These are phyloP conservation scores for Pelmatolapia mariae DNA, from an alignment of 2,113 vertebrate genomes.

Conservation along the genomic window DNA sequence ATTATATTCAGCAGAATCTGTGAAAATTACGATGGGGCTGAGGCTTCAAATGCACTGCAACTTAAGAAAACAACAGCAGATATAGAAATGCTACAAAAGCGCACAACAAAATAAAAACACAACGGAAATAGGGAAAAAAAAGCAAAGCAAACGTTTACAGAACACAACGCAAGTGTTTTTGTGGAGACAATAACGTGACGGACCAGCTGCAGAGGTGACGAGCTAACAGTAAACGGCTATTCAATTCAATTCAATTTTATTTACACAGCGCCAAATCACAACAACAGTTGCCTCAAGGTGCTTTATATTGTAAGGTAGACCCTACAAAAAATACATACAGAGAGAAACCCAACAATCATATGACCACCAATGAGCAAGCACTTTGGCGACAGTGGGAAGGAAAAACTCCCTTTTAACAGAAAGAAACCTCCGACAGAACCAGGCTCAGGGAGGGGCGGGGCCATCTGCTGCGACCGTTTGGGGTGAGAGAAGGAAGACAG, in stretches of 20 bases:
- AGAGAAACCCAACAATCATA: background rate
- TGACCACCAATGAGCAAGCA: background rate
- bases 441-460: background rate
- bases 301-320: background rate
- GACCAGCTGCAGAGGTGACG: background rate
- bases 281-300: background rate
- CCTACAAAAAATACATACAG: background rate
- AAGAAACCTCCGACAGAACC: background rate
- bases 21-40: background rate
- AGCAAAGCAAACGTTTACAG: background rate
- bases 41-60: background rate
- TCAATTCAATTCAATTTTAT: background rate
- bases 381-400: background rate
- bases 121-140: background rate
- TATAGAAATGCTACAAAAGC: background rate
- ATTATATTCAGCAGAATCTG: background rate
- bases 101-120: background rate
- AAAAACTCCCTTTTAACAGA: too few species aligned
- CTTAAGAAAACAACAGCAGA: background rate
- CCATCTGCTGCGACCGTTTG: background rate
- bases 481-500: background rate
- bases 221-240: background rate
- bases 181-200: background rate
- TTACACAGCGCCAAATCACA: background rate
- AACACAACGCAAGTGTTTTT: background rate